A percentile compares a stretch with the other conserved stretches of the same genome.
Evolutionary conservation across 2,888 invertebrate genomes (phyloP).

Genomic region (Venustoraphidia nigricollis): DNA sequence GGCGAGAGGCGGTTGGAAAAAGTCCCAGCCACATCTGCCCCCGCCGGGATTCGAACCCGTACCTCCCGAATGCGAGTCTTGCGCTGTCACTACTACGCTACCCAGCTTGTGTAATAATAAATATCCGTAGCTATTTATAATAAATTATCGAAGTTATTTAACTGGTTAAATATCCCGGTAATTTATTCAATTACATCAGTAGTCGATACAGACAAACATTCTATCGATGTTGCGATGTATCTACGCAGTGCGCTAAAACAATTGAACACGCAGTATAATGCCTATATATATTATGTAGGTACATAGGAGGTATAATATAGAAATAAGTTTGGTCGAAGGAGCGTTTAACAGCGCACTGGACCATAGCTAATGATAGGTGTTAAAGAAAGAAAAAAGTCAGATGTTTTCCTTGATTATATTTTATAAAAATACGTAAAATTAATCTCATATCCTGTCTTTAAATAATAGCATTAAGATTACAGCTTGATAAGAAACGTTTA

Average conservation of each 20-base stretch:
- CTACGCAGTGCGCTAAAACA: neutral
- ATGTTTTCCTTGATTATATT: constrained; percentile 23
- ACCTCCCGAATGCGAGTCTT: too few species aligned
- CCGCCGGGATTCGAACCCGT: too few species aligned
- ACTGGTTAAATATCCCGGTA: too few species aligned
- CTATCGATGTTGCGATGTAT: neutral
- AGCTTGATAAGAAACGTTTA: too few species aligned
- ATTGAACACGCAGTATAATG: neutral
- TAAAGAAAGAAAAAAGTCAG: constrained; percentile 21
- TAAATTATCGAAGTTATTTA: too few species aligned
- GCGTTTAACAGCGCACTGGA: constrained; percentile 23
- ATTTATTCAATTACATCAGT: too few species aligned
- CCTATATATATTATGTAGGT: neutral
- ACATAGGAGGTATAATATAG: neutral
- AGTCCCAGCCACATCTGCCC: too few species aligned
- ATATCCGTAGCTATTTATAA: too few species aligned
- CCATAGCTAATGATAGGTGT: constrained; percentile 30
- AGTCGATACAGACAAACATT: neutral
- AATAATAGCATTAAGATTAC: constrained; percentile 13
- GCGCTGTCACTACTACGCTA: too few species aligned
- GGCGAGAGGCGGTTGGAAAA: too few species aligned
- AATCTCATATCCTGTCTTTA: constrained; percentile 28
- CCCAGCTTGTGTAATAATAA: too few species aligned
- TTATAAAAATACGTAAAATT: constrained; percentile 25
- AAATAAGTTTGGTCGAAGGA: constrained; percentile 4